Percentiles rank a stretch among this genome's conserved stretches.
Evolutionary conservation across 2,888 invertebrate species (phyloP).

Genomic region (Acronicta alni): DNA sequence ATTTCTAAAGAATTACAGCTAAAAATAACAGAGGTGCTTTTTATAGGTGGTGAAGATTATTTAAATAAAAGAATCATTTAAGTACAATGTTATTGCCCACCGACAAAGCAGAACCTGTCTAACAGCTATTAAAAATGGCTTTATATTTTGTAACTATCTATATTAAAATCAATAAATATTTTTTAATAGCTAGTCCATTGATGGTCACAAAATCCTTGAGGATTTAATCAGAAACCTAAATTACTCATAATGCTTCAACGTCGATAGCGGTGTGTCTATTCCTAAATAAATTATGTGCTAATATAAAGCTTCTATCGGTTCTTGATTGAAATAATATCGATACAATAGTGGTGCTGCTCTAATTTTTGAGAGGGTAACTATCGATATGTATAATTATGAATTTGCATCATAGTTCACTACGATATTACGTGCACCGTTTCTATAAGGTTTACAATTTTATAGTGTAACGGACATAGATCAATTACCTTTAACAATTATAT

Average conservation of each 20-base stretch:
- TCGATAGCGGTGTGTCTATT: conserved; percentile 20
- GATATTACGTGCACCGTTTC: conserved; percentile 49
- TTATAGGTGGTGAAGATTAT: conserved; percentile 44
- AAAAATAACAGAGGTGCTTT: conserved; percentile 51
- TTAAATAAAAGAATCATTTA: conserved; percentile 23
- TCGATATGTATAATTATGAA: conserved; percentile 46
- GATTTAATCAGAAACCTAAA: conserved; percentile 6
- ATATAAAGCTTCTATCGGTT: conserved; percentile 33
- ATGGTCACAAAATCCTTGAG: conserved; percentile 16
- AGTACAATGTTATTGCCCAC: conserved; percentile 43
- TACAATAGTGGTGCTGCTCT: conserved; percentile 50
- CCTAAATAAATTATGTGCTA: conserved; percentile 25
- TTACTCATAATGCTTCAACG: conserved; percentile 3
- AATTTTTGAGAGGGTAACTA: conserved; percentile 27
- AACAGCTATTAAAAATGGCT: conserved; percentile 38
- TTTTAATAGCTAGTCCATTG: conserved; percentile 13
- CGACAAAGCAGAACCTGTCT: conserved; percentile 13
- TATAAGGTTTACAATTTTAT: conserved; percentile 51
- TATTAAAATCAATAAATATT: conserved; percentile 3
- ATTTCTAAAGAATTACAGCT: conserved; percentile 39
- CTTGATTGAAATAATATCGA: conserved; percentile 30
- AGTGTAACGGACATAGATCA: conserved; percentile 40
- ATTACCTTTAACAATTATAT: conserved; percentile 37
- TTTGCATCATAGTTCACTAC: conserved; percentile 53
- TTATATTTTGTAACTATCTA: conserved; percentile 16